A percentile compares a stretch with the other conserved stretches of the same genome.
phyloP scores from a whole-genome alignment of 2,888 invertebrate genomes.

The Scrobipalpa costella region DNA sequence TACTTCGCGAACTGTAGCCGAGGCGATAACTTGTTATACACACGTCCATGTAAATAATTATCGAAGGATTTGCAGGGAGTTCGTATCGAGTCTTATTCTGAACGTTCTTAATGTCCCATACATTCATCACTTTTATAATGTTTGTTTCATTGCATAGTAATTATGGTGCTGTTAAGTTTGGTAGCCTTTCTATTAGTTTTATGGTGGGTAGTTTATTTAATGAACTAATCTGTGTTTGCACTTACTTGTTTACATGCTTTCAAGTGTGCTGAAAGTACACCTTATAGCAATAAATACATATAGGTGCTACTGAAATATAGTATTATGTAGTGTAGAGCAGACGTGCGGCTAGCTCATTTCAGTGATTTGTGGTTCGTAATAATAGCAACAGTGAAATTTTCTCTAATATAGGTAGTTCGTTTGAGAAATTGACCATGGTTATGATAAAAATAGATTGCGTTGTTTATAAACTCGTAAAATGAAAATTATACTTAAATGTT shows the following conservation, averaged over 20 bases:
- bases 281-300: background rate
- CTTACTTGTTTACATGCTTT: background rate
- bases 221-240: background rate
- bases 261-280: background rate
- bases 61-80: conserved; percentile 52
- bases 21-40: conserved; percentile 33
- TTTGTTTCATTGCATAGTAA: background rate
- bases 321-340: background rate
- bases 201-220: background rate
- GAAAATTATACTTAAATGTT: too few species aligned
- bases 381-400: conserved; percentile 12
- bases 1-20: conserved; percentile 25
- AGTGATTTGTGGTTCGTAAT: conserved; percentile 17
- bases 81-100: conserved; percentile 34
- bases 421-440: too few species aligned
- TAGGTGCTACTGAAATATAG: too few species aligned
- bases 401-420: background rate
- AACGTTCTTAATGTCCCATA: background rate
- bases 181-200: background rate
- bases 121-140: background rate
- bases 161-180: background rate
- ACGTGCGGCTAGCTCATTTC: conserved; percentile 12
- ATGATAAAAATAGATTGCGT: too few species aligned
- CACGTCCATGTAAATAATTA: conserved; percentile 59
- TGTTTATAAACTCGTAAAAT: too few species aligned